A percentile compares a stretch with the other conserved stretches of the same genome.
Conservation (phyloP, 2,797 vertebrate genomes). For the Eospalax fontanierii region DNA sequence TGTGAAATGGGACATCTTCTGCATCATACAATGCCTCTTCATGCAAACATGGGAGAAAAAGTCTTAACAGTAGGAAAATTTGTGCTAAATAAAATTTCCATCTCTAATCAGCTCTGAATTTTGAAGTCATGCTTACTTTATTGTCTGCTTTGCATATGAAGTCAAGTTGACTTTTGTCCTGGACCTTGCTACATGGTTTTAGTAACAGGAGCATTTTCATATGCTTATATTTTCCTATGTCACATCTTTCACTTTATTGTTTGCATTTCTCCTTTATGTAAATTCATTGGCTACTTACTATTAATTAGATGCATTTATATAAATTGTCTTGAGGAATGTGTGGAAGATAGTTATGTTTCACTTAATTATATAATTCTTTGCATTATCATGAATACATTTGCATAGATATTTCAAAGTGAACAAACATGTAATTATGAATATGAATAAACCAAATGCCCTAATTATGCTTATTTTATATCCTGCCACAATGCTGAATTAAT, state of each 20-base stretch:
- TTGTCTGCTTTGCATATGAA: background rate
- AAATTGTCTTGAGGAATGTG: background rate
- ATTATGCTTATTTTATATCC: too few species aligned
- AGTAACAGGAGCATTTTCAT: background rate
- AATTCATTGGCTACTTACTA: background rate
- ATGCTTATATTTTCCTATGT: background rate
- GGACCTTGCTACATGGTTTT: background rate
- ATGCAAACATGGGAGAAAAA: background rate
- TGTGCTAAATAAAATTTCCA: background rate
- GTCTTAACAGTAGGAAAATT: too few species aligned
- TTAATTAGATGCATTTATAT: background rate
- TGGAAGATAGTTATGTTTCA: background rate
- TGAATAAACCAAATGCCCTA: background rate
- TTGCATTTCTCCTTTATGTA: background rate
- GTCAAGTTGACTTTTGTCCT: background rate
- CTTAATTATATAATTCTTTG: background rate
- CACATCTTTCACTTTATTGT: background rate
- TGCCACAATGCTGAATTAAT: too few species aligned
- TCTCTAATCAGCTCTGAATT: background rate
- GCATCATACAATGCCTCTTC: background rate
- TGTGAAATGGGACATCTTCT: too few species aligned
- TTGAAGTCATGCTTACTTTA: background rate
- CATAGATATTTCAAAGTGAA: background rate
- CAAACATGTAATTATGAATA: background rate
- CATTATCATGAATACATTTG: background rate